phyloP scores from a whole-genome alignment of 2,113 vertebrate species.

The Hassar affinis region DNA sequence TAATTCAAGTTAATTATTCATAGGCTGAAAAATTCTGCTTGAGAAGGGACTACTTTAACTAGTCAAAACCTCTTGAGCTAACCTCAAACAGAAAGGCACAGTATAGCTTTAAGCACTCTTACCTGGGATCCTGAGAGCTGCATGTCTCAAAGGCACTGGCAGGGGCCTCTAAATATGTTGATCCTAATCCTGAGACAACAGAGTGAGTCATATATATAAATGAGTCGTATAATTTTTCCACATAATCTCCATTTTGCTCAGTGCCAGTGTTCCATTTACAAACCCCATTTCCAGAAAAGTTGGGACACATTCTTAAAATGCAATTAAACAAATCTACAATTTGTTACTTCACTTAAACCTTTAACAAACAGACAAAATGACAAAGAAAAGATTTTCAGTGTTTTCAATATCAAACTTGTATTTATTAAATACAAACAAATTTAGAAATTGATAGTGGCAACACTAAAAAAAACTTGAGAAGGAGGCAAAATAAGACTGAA shows the following conservation, averaged over 20 bases:
- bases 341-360: too few relatives aligned
- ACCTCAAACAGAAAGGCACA: not conserved
- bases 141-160: slow-evolving; percentile 73
- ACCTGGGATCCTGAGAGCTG: slow-evolving; percentile 73
- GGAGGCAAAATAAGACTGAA: too few relatives aligned
- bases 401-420: too few relatives aligned
- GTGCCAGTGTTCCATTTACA: not conserved
- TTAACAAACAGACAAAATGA: too few relatives aligned
- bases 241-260: not conserved
- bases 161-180: slow-evolving; percentile 63
- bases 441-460: too few relatives aligned
- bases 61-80: not conserved
- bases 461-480: too few relatives aligned
- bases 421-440: too few relatives aligned
- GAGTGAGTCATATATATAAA: too few relatives aligned
- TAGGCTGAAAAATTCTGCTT: not conserved
- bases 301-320: too few relatives aligned
- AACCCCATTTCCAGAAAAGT: not conserved
- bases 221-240: too few relatives aligned
- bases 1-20: not conserved
- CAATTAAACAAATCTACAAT: too few relatives aligned
- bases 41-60: not conserved
- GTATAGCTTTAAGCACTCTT: not conserved
- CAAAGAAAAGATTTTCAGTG: too few relatives aligned
- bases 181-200: slow-evolving; percentile 56